phyloP scores from a whole-genome alignment of 2,113 vertebrate species.

The Columba janthina region DNA sequence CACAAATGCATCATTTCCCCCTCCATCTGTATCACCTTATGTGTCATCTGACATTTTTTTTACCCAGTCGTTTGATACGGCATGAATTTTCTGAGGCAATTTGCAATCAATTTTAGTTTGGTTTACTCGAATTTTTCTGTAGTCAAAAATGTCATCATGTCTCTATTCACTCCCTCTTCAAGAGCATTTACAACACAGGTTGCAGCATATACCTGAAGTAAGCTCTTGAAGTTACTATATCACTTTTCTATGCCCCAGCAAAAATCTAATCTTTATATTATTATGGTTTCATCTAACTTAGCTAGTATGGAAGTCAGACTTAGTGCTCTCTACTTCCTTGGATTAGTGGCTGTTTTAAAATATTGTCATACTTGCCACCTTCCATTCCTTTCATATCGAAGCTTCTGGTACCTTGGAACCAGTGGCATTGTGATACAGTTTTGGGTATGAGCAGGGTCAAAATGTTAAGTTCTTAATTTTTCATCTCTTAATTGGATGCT shows the following conservation, averaged over 20 bases:
- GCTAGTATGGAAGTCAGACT: background rate
- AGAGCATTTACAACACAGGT: background rate
- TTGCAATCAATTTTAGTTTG: background rate
- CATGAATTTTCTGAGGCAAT: background rate
- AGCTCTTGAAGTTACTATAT: background rate
- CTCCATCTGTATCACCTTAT: background rate
- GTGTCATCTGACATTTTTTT: background rate
- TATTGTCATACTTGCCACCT: background rate
- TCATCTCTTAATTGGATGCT: conserved; percentile 12
- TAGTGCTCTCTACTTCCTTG: background rate
- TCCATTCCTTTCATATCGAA: background rate
- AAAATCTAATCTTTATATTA: background rate
- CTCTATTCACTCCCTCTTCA: background rate
- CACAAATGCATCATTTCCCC: background rate
- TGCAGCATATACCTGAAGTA: background rate
- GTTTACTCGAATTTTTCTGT: background rate
- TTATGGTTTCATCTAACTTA: background rate
- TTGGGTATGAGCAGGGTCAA: background rate
- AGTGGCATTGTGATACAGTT: background rate
- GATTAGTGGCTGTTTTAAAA: background rate
- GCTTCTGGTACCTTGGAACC: background rate
- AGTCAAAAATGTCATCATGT: background rate
- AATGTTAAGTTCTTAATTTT: background rate
- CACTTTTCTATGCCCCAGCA: background rate
- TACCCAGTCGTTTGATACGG: background rate